Percentiles rank a stretch among this genome's conserved stretches.
Conservation (phyloP, 1,140 invertebrate genomes). For the Trichonephila inaurata region DNA sequence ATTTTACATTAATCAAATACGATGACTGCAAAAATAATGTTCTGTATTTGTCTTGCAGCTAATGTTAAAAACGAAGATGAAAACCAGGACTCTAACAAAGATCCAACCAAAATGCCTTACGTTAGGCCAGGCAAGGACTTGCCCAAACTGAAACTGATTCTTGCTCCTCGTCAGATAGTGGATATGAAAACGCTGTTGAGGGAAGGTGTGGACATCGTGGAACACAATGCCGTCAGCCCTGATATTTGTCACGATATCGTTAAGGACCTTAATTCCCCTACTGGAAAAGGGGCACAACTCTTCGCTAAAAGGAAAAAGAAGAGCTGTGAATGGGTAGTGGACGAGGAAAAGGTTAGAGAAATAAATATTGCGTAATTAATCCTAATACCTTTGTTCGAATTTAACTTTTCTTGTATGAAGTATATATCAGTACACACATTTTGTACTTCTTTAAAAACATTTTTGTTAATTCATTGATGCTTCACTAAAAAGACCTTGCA, state of each 20-base stretch:
- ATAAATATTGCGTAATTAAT: not conserved
- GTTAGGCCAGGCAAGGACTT: conserved; percentile 64
- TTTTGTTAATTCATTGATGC: too few species aligned
- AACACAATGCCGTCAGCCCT: conserved; percentile 85
- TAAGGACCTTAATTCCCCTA: conserved; percentile 88
- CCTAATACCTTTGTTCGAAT: not conserved
- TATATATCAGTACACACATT: too few species aligned
- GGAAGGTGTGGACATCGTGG: conserved; percentile 84
- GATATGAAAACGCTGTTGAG: conserved; percentile 84
- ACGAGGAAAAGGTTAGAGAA: conserved; percentile 83
- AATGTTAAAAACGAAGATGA: not conserved
- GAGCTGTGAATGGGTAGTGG: conserved; percentile 93
- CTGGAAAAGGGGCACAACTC: conserved; percentile 90
- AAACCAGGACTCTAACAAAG: not conserved
- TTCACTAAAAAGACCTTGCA: too few species aligned
- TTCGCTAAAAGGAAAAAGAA: conserved; percentile 92
- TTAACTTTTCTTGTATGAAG: too few species aligned
- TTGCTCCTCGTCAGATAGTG: conserved; percentile 89
- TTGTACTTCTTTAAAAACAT: too few species aligned
- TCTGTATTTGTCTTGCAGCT: conserved; percentile 1
- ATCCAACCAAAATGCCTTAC: conserved; percentile 69
- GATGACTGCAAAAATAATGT: not conserved
- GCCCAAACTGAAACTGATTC: conserved; percentile 87
- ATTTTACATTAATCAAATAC: not conserved
- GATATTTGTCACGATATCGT: conserved; percentile 88